Conservation (phyloP, 2,888 invertebrate species). For the Mythimna impura region DNA sequence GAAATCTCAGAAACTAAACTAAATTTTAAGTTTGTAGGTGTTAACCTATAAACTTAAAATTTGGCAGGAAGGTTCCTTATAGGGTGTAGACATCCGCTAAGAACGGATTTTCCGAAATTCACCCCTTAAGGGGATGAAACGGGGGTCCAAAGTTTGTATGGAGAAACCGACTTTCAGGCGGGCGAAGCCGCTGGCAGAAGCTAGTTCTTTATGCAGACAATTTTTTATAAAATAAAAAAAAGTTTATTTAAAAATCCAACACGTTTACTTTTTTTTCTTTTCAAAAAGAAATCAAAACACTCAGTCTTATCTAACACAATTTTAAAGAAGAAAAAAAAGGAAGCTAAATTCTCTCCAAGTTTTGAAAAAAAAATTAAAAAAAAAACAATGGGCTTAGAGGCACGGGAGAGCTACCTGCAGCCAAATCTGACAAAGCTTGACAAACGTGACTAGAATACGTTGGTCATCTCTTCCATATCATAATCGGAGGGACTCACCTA, state of each 20-base stretch:
- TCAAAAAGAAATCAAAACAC: neutral
- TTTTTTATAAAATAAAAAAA: too few relatives aligned
- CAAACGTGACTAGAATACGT: conserved; percentile 82
- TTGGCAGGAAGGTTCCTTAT: too few relatives aligned
- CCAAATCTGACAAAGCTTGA: conserved; percentile 83
- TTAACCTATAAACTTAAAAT: too few relatives aligned
- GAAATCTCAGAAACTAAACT: too few relatives aligned
- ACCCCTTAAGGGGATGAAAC: too few relatives aligned
- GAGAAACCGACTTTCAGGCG: too few relatives aligned
- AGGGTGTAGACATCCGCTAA: too few relatives aligned
- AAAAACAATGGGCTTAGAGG: conserved; percentile 40
- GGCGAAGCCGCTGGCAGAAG: too few relatives aligned
- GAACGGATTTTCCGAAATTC: too few relatives aligned
- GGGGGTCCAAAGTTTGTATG: too few relatives aligned
- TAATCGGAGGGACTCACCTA: conserved; percentile 77
- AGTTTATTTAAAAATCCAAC: conserved; percentile 4
- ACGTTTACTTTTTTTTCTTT: conserved; percentile 4
- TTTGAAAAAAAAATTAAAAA: conserved; percentile 43
- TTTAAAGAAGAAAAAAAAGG: neutral
- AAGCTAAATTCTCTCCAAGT: conserved; percentile 14
- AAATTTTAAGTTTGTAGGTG: too few relatives aligned
- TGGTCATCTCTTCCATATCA: conserved; percentile 79
- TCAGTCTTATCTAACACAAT: conserved; percentile 27
- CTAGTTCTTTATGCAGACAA: too few relatives aligned
- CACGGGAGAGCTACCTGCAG: conserved; percentile 72